Evolutionary conservation across 2,113 vertebrate genomes (phyloP).

Genomic region (Lophius piscatorius): DNA sequence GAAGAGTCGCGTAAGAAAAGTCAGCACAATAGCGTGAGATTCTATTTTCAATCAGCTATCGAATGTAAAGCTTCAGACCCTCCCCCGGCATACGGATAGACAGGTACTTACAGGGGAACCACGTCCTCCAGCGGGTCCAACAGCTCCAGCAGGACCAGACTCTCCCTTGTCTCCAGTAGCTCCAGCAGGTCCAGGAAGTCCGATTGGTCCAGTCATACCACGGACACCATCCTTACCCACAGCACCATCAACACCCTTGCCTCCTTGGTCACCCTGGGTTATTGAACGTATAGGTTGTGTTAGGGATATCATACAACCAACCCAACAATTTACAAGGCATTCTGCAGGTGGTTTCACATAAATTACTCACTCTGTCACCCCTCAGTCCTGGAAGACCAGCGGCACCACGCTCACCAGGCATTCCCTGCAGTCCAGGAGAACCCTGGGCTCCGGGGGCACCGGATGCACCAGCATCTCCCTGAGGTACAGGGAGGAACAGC

Average conservation of each 20-base stretch:
- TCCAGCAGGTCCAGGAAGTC: constrained; percentile 92
- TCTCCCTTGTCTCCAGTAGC: constrained; percentile 97
- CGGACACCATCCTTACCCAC: constrained; percentile 93
- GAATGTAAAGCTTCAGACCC: neutral
- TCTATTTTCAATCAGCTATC: neutral
- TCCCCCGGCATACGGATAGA: neutral
- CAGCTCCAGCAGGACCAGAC: constrained; percentile 84
- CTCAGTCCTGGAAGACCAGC: constrained; percentile 94
- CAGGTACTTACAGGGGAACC: constrained; percentile 88
- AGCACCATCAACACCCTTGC: constrained; percentile 90
- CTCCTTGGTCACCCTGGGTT: constrained; percentile 91
- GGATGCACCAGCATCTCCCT: constrained; percentile 92
- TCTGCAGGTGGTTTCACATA: neutral
- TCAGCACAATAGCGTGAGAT: neutral
- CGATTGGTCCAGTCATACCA: constrained; percentile 94
- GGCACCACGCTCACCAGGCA: constrained; percentile 97
- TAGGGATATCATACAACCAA: neutral
- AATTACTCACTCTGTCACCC: constrained; percentile 91
- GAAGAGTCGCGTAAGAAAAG: neutral
- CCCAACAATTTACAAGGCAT: neutral
- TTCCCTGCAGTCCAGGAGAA: constrained; percentile 95
- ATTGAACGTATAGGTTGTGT: constrained; percentile 1
- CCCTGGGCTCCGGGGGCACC: constrained; percentile 90
- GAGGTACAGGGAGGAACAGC: constrained; percentile 1
- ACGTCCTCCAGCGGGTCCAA: constrained; percentile 90